These are phyloP conservation scores for Battus philenor DNA, from an alignment of 1,140 invertebrate genomes.

Conservation along the genomic window DNA sequence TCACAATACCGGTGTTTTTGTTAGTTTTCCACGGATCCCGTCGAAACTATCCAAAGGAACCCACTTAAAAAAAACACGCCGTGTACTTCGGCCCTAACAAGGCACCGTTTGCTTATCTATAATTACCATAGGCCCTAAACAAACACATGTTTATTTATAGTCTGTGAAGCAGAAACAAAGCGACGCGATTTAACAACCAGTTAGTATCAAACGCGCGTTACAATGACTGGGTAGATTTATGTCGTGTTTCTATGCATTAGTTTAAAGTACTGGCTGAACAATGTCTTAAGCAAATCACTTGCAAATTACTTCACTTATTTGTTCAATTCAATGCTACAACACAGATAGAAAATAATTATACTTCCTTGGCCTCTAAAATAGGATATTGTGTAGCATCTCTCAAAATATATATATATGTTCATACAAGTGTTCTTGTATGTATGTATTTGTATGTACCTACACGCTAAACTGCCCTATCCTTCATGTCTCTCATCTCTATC, in stretches of 20 bases:
- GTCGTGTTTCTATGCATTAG: slow-evolving; percentile 1
- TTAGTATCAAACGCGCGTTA: slow-evolving; percentile 13
- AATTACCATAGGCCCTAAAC: slow-evolving; percentile 36
- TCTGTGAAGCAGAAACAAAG: slow-evolving; percentile 12
- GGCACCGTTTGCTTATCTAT: slow-evolving; percentile 29
- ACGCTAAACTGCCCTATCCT: too few species aligned
- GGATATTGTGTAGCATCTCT: too few species aligned
- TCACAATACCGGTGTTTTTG: too few species aligned
- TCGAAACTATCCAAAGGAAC: too few species aligned
- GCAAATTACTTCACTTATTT: slow-evolving; percentile 1
- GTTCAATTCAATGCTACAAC: too few species aligned
- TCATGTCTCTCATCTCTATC: too few species aligned
- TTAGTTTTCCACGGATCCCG: too few species aligned
- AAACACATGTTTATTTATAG: slow-evolving; percentile 22
- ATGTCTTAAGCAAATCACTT: neutral
- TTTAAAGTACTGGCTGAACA: neutral
- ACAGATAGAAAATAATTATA: too few species aligned
- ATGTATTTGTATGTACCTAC: too few species aligned
- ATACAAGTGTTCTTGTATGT: too few species aligned
- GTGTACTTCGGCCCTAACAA: slow-evolving; percentile 16
- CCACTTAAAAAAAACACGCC: slow-evolving; percentile 3
- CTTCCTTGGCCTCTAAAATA: too few species aligned
- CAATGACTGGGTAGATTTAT: slow-evolving; percentile 11
- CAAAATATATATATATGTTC: too few species aligned
- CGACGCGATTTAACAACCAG: slow-evolving; percentile 14